Evolutionary conservation across 2,888 invertebrate species (phyloP).

Genomic region (Andricus quercusramuli): DNA sequence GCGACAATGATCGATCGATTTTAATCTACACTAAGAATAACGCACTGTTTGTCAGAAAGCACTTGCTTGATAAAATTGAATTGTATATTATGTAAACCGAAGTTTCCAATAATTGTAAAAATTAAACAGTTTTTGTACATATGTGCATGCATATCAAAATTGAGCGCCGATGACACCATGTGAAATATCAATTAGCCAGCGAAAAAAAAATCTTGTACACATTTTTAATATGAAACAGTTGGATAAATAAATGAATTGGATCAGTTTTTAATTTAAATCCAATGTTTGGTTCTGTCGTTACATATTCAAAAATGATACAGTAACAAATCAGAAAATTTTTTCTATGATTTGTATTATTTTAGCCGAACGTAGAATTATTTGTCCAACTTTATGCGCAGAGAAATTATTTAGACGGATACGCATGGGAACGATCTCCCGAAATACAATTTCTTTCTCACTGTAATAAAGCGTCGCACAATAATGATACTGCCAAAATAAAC

Average conservation of each 20-base stretch:
- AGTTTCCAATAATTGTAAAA: background rate
- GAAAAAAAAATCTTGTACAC: background rate
- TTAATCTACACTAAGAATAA: background rate
- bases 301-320: background rate
- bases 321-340: background rate
- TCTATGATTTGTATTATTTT: background rate
- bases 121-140: background rate
- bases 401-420: background rate
- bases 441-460: background rate
- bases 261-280: background rate
- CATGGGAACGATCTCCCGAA: background rate
- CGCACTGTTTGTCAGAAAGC: background rate
- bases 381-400: background rate
- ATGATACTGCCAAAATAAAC: slow-evolving; percentile 30
- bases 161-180: background rate
- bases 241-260: background rate
- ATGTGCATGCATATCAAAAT: slow-evolving; percentile 1
- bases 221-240: background rate
- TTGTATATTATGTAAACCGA: background rate
- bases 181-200: background rate
- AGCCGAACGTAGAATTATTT: background rate
- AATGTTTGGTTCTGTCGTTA: background rate
- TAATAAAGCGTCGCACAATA: slow-evolving; percentile 17
- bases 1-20: background rate
- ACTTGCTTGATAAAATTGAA: background rate